Conservation (phyloP, 2,797 vertebrate species). For the Enoplosus armatus region DNA sequence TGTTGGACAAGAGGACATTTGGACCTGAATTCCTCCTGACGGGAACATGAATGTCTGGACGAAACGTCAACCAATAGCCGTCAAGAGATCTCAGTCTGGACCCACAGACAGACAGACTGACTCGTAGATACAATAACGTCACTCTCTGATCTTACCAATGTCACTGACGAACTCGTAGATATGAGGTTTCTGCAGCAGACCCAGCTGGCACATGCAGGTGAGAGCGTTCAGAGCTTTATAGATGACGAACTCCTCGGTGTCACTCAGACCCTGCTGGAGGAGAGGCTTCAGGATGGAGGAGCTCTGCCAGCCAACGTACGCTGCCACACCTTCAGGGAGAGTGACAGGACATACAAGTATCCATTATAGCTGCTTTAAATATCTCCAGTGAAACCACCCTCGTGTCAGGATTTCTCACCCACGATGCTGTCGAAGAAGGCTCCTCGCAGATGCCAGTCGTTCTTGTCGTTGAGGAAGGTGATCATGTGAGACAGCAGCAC, state of each 20-base stretch:
- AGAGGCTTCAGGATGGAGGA: constrained; percentile 97
- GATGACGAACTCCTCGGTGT: constrained; percentile 98
- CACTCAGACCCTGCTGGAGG: constrained; percentile 96
- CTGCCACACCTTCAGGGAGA: constrained; percentile 95
- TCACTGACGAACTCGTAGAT: constrained; percentile 98
- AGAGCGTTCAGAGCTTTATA: constrained; percentile 97
- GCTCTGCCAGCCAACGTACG: constrained; percentile 98
- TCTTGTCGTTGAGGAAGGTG: constrained; percentile 99
- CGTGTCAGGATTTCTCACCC: constrained; percentile 79
- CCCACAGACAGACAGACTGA: too few species aligned
- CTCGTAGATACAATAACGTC: too few species aligned
- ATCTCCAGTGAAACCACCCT: not conserved
- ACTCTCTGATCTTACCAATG: constrained; percentile 89
- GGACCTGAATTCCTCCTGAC: too few species aligned
- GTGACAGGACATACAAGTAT: too few species aligned
- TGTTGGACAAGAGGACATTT: too few species aligned
- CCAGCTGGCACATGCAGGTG: constrained; percentile 97
- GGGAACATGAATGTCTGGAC: too few species aligned
- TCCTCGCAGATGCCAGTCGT: constrained; percentile 97
- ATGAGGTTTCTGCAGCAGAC: constrained; percentile 96
- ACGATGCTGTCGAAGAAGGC: constrained; percentile 99
- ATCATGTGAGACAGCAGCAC: constrained; percentile 99
- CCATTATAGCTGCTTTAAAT: too few species aligned
- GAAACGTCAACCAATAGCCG: too few species aligned
- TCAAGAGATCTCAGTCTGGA: too few species aligned